A percentile compares a stretch with the other conserved stretches of the same genome.
Evolutionary conservation across 2,888 invertebrate genomes (phyloP).

Genomic region (Cyclophora punctaria): DNA sequence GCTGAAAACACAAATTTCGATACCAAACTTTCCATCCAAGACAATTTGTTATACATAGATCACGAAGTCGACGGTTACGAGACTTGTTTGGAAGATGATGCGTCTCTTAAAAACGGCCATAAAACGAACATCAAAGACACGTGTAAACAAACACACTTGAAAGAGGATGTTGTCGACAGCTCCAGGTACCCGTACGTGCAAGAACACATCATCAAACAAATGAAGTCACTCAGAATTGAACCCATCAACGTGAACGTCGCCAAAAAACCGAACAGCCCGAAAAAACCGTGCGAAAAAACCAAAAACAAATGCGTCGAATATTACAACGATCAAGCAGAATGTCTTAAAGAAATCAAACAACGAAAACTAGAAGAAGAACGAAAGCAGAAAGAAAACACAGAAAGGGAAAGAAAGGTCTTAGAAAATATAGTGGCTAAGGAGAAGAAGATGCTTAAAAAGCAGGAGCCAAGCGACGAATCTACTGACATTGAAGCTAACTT

Average conservation of each 20-base stretch:
- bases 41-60: constrained; percentile 62
- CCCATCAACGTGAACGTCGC: constrained; percentile 57
- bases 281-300: constrained; percentile 59
- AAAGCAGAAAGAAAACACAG: constrained; percentile 53
- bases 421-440: constrained; percentile 51
- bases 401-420: constrained; percentile 50
- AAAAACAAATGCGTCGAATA: constrained; percentile 70
- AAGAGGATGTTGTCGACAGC: constrained; percentile 36
- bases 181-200: constrained; percentile 57
- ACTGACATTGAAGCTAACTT: constrained; percentile 52
- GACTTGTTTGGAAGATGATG: constrained; percentile 77
- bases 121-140: constrained; percentile 64
- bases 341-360: constrained; percentile 68
- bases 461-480: constrained; percentile 62
- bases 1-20: constrained; percentile 50
- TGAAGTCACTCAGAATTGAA: constrained; percentile 65
- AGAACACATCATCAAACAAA: constrained; percentile 68
- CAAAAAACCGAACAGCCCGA: constrained; percentile 56
- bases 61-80: constrained; percentile 76
- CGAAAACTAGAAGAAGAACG: constrained; percentile 52
- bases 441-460: constrained; percentile 41
- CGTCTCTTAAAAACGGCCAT: constrained; percentile 56
- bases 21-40: constrained; percentile 51
- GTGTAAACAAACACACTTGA: constrained; percentile 4
- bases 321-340: constrained; percentile 78